These are phyloP conservation scores for Prionailurus bengalensis DNA, from an alignment of 2,113 vertebrate genomes.

Conservation along the genomic window DNA sequence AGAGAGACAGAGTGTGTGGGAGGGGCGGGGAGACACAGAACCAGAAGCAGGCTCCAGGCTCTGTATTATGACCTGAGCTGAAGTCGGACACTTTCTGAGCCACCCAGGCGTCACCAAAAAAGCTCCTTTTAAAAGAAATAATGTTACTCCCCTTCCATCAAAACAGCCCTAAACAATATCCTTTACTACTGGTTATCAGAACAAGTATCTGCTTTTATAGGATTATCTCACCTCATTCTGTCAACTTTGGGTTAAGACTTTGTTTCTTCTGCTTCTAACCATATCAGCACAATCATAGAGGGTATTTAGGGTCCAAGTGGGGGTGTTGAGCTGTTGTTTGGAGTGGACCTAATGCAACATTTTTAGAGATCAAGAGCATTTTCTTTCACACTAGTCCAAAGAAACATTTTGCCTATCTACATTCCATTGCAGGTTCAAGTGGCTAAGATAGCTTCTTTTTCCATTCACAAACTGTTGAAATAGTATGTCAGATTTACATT, in stretches of 20 bases:
- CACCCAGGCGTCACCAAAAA: no score
- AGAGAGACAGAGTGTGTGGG: no score
- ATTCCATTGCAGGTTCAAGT: conserved; percentile 50
- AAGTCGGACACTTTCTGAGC: no score
- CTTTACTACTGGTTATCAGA: neutral
- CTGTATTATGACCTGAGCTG: no score
- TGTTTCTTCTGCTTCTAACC: conserved; percentile 18
- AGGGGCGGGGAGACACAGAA: no score
- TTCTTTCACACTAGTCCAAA: conserved; percentile 54
- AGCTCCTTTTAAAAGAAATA: neutral
- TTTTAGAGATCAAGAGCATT: conserved; percentile 42
- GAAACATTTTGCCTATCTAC: conserved; percentile 20
- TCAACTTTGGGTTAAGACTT: conserved; percentile 40
- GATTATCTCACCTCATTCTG: neutral
- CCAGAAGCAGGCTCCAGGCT: no score
- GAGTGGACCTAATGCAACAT: conserved; percentile 41
- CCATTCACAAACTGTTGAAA: conserved; percentile 55
- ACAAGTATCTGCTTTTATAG: neutral
- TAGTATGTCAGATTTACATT: conserved; percentile 55
- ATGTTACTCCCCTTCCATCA: neutral
- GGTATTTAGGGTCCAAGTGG: neutral
- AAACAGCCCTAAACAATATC: neutral
- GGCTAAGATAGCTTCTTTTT: conserved; percentile 57
- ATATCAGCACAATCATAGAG: neutral
- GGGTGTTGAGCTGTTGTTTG: neutral